Conservation (phyloP, 2,113 vertebrate species). For the Oophaga pumilio region DNA sequence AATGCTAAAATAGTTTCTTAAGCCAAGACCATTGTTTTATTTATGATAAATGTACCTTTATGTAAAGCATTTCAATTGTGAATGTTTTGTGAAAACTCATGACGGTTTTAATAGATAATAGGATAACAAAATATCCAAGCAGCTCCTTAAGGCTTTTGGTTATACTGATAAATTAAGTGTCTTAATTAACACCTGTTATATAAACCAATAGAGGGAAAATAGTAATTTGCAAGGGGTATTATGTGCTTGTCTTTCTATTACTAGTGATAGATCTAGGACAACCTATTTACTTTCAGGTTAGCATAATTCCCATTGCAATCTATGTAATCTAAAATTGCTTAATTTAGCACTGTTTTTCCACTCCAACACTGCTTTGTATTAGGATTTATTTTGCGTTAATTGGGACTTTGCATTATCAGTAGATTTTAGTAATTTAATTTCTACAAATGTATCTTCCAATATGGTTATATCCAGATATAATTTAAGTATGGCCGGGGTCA, state of each 20-base stretch:
- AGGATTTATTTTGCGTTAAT: background rate
- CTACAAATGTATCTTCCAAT: background rate
- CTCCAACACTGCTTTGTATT: background rate
- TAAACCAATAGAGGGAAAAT: constrained; percentile 12
- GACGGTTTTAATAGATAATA: background rate
- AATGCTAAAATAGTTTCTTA: too few relatives aligned
- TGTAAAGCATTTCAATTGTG: background rate
- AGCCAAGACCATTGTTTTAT: too few relatives aligned
- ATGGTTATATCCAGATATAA: background rate
- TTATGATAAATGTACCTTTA: background rate
- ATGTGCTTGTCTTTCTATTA: constrained; percentile 14
- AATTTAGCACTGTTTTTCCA: constrained; percentile 13
- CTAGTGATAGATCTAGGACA: constrained; percentile 9
- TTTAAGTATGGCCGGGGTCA: too few relatives aligned
- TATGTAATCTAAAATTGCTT: constrained; percentile 15
- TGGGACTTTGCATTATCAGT: background rate
- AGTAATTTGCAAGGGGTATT: constrained; percentile 14
- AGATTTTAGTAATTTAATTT: background rate
- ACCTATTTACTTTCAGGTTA: constrained; percentile 22
- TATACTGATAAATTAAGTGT: constrained; percentile 23
- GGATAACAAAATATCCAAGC: background rate
- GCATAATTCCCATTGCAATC: constrained; percentile 18
- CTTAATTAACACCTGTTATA: constrained; percentile 17
- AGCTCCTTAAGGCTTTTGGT: background rate
- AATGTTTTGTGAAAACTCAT: background rate